These are phyloP conservation scores for Stigmatopora nigra DNA, from an alignment of 2,113 vertebrate genomes.

Conservation along the genomic window DNA sequence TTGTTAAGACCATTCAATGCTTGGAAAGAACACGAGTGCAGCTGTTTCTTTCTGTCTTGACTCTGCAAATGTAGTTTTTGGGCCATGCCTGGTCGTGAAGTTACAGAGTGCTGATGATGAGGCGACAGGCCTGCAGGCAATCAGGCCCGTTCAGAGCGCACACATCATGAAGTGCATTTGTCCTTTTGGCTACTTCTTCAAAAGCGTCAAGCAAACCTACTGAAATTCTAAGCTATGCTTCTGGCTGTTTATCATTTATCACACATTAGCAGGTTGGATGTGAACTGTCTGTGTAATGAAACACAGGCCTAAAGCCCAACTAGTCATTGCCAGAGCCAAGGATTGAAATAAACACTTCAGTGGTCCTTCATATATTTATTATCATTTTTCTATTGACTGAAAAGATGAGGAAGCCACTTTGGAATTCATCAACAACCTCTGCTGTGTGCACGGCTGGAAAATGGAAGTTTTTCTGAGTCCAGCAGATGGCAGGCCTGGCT, in stretches of 20 bases:
- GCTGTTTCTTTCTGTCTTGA: conserved; percentile 24
- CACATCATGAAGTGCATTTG: conserved; percentile 27
- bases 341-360: conserved; percentile 17
- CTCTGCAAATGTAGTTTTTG: conserved; percentile 2
- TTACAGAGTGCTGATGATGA: conserved; percentile 36
- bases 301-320: conserved; percentile 12
- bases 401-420: background rate
- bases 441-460: background rate
- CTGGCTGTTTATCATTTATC: conserved; percentile 46
- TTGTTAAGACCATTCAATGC: conserved; percentile 31
- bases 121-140: conserved; percentile 50
- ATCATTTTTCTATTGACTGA: background rate
- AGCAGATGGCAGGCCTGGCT: conserved; percentile 45
- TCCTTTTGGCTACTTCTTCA: conserved; percentile 29
- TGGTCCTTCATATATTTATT: conserved; percentile 1
- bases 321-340: conserved; percentile 4
- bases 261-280: conserved; percentile 37
- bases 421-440: background rate
- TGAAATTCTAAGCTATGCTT: conserved; percentile 34
- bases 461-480: conserved; percentile 13
- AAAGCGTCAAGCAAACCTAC: conserved; percentile 13
- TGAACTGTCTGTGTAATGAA: conserved; percentile 23
- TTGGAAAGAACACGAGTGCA: conserved; percentile 36
- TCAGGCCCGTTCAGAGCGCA: conserved; percentile 36
- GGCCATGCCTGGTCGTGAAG: background rate